Conservation (phyloP, 2,888 invertebrate species). For the Drosophila macrospina region DNA sequence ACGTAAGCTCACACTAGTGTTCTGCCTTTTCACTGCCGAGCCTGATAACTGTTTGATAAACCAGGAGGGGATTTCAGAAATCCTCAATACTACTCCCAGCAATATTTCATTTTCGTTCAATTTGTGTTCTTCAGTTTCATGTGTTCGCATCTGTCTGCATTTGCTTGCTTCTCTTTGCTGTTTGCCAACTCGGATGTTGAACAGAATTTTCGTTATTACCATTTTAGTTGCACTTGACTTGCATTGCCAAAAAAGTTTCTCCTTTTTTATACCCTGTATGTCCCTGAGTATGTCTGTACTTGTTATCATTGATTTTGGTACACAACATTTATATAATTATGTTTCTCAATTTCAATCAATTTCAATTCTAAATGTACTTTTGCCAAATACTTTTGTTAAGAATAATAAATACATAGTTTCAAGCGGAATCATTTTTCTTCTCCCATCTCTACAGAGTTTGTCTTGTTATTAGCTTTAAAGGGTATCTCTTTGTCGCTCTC, state of each 20-base stretch:
- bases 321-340: no score
- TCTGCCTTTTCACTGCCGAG: neutral
- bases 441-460: no score
- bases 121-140: conserved; percentile 5
- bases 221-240: conserved; percentile 38
- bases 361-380: no score
- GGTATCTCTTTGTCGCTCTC: neutral
- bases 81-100: neutral
- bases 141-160: conserved; percentile 7
- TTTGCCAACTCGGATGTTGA: conserved; percentile 17
- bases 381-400: no score
- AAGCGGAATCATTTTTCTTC: no score
- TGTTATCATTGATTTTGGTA: no score
- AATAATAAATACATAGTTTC: no score
- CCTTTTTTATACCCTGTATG: conserved; percentile 18
- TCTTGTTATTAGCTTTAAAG: neutral
- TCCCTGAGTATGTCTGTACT: no score
- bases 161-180: conserved; percentile 36
- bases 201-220: conserved; percentile 32
- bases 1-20: neutral
- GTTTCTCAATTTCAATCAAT: no score
- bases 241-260: conserved; percentile 17
- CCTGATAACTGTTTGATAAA: conserved; percentile 17
- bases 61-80: neutral
- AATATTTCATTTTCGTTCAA: neutral